Evolutionary conservation across 2,113 vertebrate species (phyloP), one percentile per base, ranked within the genome.

Genomic region (Dicaeum eximium): DNA sequence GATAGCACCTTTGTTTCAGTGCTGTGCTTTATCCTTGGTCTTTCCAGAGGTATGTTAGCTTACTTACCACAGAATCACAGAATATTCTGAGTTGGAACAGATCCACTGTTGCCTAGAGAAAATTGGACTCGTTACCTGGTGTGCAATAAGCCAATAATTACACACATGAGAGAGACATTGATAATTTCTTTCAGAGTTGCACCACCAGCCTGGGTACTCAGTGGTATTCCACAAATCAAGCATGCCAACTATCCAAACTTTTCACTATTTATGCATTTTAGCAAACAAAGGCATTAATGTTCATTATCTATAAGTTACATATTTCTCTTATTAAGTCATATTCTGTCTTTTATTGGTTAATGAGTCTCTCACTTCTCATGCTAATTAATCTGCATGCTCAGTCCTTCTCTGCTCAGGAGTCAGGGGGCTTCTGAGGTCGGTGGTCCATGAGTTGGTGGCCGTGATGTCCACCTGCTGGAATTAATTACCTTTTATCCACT

Each of bases 111-210:
- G 21, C 13, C 50, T 12, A 58, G 51, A 65, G 80, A 57, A 58
- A 33, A 33, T 0, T 50, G 6, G 42, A 50, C 15, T 65, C 0
- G 0, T 33, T 58, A 65, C 22, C 8, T 27, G 33, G 3, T 37
- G 44, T 58, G 33, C 19, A 73, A 65, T 15, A 65, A 71, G 50
- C 8, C 42, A 27, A 4, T 48, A 80, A 48, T 56, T 64, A 22
- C 35, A 31, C 30, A 51, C 67, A 38, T 44, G 15, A 33, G 22
- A 80, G 18, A 57, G 23, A 44, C 19, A 57, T 2, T 7, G 58
- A 37, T 42, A 1, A 28, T 13, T 65, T 44, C 57, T 51, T 66
- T 33, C 60, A 37, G 31, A 50, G 44, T 44, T 37, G 33, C 30
- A 30, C 24, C 16, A 47, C 24, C 16, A 47, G 20, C 23, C 37